phyloP scores from a whole-genome alignment of 35 echinoderm and acorn worm species.

The Patiria miniata region DNA sequence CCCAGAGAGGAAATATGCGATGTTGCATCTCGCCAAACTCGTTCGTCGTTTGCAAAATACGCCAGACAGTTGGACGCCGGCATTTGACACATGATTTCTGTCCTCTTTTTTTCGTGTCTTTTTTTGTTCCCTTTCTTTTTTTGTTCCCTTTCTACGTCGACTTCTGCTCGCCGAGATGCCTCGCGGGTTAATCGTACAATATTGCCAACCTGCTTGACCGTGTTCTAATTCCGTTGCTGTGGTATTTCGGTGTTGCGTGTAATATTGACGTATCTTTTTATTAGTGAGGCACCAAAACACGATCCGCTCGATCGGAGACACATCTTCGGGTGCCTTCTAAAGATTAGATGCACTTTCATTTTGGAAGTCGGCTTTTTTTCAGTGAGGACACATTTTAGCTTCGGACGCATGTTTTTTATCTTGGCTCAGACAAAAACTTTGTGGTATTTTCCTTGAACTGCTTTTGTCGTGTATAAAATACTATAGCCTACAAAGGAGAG shows the following conservation, averaged over 20 bases:
- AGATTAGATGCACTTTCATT: too few species aligned
- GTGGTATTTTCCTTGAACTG: too few species aligned
- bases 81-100: slow-evolving; percentile 26
- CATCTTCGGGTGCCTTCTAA: too few species aligned
- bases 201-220: slow-evolving; percentile 20
- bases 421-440: too few species aligned
- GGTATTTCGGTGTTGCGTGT: neutral
- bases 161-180: neutral
- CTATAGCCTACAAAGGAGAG: too few species aligned
- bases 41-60: neutral
- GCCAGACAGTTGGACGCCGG: slow-evolving; percentile 21
- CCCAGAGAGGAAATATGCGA: slow-evolving; percentile 1
- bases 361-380: too few species aligned
- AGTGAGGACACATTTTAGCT: too few species aligned
- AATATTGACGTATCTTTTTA: neutral
- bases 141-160: neutral
- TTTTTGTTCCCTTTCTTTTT: neutral
- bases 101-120: neutral
- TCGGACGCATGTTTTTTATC: too few species aligned
- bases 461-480: too few species aligned
- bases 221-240: slow-evolving; percentile 1
- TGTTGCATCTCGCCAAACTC: neutral
- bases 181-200: slow-evolving; percentile 1
- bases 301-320: too few species aligned
- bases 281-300: too few species aligned